Conservation (phyloP, 2,113 vertebrate species). For the Picathartes gymnocephalus region DNA sequence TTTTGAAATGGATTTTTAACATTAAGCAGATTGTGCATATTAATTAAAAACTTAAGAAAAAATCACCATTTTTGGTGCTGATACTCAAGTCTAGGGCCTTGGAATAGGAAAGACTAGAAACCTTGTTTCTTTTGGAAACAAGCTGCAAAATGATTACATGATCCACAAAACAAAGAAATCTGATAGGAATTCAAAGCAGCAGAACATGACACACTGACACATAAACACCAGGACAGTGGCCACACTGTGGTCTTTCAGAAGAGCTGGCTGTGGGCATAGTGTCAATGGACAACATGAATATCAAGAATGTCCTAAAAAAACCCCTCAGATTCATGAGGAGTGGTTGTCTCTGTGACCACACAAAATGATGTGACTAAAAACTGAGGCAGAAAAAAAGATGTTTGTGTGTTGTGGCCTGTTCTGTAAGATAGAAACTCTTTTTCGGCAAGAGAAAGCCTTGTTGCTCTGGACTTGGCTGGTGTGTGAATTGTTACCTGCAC, state of each 20-base stretch:
- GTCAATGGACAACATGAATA: not conserved
- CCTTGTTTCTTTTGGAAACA: not conserved
- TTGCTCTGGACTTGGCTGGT: not conserved
- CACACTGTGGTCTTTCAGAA: not conserved
- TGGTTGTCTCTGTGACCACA: not conserved
- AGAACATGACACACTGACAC: not conserved
- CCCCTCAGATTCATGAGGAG: not conserved
- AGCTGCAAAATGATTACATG: not conserved
- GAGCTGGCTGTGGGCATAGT: not conserved
- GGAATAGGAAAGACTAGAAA: not conserved
- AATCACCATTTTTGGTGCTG: not conserved
- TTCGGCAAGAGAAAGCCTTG: not conserved
- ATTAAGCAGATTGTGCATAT: not conserved
- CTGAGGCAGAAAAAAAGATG: not conserved
- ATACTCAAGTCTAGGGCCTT: not conserved
- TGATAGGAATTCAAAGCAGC: not conserved
- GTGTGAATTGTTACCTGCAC: not conserved
- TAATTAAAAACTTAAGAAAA: not conserved
- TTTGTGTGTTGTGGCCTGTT: fast-evolving
- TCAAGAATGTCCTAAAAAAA: not conserved
- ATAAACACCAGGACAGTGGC: not conserved
- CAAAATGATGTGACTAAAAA: not conserved
- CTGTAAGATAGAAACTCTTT: not conserved
- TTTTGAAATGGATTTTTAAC: not conserved
- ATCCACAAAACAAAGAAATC: not conserved